Conservation (phyloP, 1,140 invertebrate genomes). For the Tetranychus urticae region DNA sequence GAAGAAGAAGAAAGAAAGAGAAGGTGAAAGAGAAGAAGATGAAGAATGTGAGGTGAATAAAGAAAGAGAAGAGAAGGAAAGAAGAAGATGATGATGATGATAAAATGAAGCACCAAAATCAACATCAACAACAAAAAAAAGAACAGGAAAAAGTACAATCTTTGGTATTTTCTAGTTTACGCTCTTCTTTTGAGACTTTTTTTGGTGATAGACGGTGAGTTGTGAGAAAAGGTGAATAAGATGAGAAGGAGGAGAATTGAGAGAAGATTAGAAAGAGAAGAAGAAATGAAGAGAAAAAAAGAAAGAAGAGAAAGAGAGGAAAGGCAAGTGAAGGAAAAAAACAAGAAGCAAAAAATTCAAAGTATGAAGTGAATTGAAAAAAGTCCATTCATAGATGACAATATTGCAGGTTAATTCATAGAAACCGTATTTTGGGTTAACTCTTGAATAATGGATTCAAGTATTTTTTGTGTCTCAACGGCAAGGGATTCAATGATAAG, state of each 20-base stretch:
- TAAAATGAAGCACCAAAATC: neutral
- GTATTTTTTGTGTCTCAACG: too few species aligned
- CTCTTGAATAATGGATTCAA: too few species aligned
- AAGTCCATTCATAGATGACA: too few species aligned
- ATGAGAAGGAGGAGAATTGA: neutral
- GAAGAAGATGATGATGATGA: neutral
- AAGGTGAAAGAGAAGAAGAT: neutral
- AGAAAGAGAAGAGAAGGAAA: neutral
- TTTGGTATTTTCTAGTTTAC: neutral
- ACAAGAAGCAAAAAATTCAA: too few species aligned
- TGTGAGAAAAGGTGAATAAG: neutral
- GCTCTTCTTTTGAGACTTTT: neutral
- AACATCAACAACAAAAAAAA: neutral
- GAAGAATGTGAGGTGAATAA: neutral
- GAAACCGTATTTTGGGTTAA: too few species aligned
- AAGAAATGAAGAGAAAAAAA: too few species aligned
- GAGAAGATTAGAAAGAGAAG: neutral
- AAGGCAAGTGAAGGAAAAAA: too few species aligned
- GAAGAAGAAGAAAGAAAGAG: neutral
- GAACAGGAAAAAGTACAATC: neutral
- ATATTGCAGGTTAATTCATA: too few species aligned
- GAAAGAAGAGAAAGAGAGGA: too few species aligned
- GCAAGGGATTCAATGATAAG: too few species aligned
- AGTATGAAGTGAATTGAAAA: too few species aligned
- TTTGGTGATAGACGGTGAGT: too few species aligned